phyloP scores from a whole-genome alignment of 2,113 vertebrate genomes.

The Lasiurus cinereus region DNA sequence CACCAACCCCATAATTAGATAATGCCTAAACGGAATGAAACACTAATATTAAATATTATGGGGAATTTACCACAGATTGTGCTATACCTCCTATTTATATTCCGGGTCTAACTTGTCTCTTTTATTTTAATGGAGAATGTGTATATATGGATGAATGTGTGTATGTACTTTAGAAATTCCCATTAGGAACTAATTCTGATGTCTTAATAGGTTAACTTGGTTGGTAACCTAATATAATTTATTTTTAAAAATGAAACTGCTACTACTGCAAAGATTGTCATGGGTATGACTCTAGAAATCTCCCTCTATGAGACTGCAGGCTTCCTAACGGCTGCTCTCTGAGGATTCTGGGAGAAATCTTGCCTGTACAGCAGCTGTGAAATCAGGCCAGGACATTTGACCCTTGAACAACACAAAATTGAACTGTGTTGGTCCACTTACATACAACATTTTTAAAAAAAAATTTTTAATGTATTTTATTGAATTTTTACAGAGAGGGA shows the following conservation, averaged over 20 bases:
- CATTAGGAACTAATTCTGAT: slow-evolving; percentile 70
- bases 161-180: slow-evolving; percentile 49
- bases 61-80: slow-evolving; percentile 58
- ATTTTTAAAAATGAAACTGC: slow-evolving; percentile 50
- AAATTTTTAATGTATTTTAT: no score
- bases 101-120: slow-evolving; percentile 58
- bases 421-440: not conserved
- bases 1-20: slow-evolving; percentile 72
- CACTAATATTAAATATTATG: slow-evolving; percentile 67
- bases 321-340: not conserved
- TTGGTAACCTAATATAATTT: slow-evolving; percentile 62
- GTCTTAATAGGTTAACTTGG: slow-evolving; percentile 71
- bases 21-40: slow-evolving; percentile 70
- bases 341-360: not conserved
- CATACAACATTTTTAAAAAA: not conserved
- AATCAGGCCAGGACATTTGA: not conserved
- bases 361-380: not conserved
- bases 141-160: not conserved
- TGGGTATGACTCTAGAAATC: slow-evolving; percentile 20
- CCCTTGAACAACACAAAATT: not conserved
- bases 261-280: slow-evolving; percentile 52
- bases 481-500: no score
- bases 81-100: slow-evolving; percentile 39
- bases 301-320: not conserved
- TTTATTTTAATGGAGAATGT: slow-evolving; percentile 55